Evolutionary conservation across 2,113 vertebrate genomes (phyloP).

Genomic region (Oryzias javanicus): DNA sequence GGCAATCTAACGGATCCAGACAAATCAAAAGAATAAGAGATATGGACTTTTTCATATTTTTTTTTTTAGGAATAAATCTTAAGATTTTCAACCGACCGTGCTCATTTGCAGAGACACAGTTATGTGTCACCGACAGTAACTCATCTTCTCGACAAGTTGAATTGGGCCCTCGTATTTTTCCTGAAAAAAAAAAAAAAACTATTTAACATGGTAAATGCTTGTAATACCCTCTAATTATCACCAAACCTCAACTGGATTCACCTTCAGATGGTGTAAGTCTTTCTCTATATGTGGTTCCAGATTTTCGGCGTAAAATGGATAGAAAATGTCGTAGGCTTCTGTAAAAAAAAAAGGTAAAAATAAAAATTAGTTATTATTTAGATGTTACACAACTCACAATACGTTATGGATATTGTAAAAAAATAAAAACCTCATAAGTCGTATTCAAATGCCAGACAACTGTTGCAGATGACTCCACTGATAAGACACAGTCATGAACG

Average conservation of each 20-base stretch:
- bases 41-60: neutral
- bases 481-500: too few species aligned
- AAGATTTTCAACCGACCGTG: neutral
- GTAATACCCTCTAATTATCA: too few species aligned
- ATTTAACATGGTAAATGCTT: too few species aligned
- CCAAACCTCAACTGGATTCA: constrained; percentile 41
- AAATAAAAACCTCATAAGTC: too few species aligned
- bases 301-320: constrained; percentile 77
- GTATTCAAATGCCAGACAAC: too few species aligned
- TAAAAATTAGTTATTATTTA: too few species aligned
- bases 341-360: constrained; percentile 1
- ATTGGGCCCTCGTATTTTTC: constrained; percentile 71
- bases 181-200: constrained; percentile 57
- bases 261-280: constrained; percentile 81
- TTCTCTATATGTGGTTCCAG: constrained; percentile 73
- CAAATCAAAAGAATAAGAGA: constrained; percentile 2
- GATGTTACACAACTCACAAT: too few species aligned
- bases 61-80: too few species aligned
- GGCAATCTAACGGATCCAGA: constrained; percentile 74
- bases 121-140: constrained; percentile 65
- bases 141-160: constrained; percentile 79
- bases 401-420: too few species aligned
- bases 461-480: too few species aligned
- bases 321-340: constrained; percentile 81
- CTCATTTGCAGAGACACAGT: constrained; percentile 44